Base-by-base conservation (phyloP, 1,140 invertebrate species). In the Octopus sinensis region DNA sequence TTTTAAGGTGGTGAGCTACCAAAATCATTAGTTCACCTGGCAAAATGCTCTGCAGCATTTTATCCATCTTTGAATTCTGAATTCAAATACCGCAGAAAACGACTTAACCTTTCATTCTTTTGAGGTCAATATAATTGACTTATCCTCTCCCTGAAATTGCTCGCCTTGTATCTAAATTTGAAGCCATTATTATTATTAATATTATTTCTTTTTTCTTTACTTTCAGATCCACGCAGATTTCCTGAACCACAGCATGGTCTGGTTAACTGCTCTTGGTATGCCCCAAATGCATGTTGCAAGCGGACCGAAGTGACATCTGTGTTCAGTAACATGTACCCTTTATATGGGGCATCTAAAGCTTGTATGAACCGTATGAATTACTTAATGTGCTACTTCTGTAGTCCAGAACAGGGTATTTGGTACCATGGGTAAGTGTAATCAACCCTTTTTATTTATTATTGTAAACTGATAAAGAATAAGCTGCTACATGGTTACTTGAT, bases 231-330 rank as follows among this genome's bases (percentile, higher is more conserved):
- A 43, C 83, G 84, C 30, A 82, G 90, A 23, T 84, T 82, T 80
- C 87, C 90, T 1, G 81, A 80, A 17, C 81, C 80, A 53, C 86
- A 90, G 76, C 80, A 81, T 62, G 90, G 89, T 54, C 83, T 91
- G 4, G 86, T 90, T 3, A 91, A 91, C 83, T 91, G 91, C 84
- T 88, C 91, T 0, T 91, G 90, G 90, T 91, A 90, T 84, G 82
- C 87, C 43, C 54, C 79, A 0, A 88, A 90, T 73, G 84, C 90
- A 0, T 91, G 91, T 83, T 91, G 91, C 84, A 91, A 91, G 76
- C 83, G 90, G 13, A 91, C 91, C 30, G 91, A 91, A 83, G 91
- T 91, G 1, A 91, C 90, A 5, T 91, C 90, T n/a, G 91, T 91
- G 1, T 91, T 91, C 80, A 85, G 84, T 30, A 88, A 85, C 53